These are phyloP conservation scores for Rugalucina vietnamica DNA, from an alignment of 2,888 invertebrate genomes.

Conservation along the genomic window DNA sequence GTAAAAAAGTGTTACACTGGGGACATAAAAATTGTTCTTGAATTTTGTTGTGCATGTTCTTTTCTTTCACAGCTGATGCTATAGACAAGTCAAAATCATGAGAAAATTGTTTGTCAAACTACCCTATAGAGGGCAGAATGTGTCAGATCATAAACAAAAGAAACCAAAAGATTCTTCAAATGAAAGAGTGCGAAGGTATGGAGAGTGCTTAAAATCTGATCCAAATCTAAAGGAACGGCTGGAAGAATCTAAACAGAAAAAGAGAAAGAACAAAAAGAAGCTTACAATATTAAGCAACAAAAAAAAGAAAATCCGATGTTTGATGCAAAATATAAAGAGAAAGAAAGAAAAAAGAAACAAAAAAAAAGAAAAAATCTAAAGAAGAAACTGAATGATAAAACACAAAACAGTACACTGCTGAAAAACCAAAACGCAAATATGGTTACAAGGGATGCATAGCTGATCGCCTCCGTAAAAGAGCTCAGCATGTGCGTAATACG, in stretches of 20 bases:
- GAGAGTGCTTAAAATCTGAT: too few species aligned
- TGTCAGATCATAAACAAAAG: not conserved
- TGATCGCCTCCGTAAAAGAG: constrained; percentile 5
- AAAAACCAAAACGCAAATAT: not conserved
- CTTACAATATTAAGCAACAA: too few species aligned
- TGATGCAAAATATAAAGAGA: not conserved
- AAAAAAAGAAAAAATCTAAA: not conserved
- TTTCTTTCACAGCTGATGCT: not conserved
- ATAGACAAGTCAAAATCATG: not conserved
- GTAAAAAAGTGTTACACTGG: not conserved
- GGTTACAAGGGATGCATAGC: not conserved
- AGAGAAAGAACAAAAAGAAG: too few species aligned
- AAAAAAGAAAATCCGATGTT: too few species aligned
- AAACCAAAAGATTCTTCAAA: too few species aligned
- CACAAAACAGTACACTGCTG: not conserved
- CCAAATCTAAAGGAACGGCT: too few species aligned
- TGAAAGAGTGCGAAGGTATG: too few species aligned
- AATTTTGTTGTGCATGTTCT: not conserved
- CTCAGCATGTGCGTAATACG: not conserved
- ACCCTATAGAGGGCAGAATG: not conserved
- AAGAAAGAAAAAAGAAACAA: not conserved
- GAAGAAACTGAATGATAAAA: not conserved
- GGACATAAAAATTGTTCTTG: not conserved
- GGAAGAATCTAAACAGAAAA: too few species aligned
- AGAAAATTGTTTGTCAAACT: not conserved